Evolutionary conservation across 1,140 invertebrate species (phyloP).

Genomic region (Antheraea mylitta): DNA sequence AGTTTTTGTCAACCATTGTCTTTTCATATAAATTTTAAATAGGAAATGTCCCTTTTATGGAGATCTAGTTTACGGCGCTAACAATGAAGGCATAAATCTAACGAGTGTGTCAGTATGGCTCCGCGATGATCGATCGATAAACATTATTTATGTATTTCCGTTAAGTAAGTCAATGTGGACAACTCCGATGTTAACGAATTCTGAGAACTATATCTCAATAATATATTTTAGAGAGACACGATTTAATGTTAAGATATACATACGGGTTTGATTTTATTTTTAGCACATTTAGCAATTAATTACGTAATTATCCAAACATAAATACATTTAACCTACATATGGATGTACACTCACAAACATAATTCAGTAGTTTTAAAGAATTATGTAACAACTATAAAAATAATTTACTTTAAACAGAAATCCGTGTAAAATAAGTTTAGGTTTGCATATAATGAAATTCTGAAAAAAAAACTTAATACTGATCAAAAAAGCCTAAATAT

Average conservation of each 20-base stretch:
- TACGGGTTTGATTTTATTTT: too few species aligned
- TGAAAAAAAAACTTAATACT: too few species aligned
- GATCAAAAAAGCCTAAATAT: too few species aligned
- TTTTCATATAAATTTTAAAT: slow-evolving; percentile 78
- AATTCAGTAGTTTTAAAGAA: too few species aligned
- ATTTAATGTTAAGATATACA: background rate
- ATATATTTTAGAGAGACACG: background rate
- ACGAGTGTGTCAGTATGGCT: slow-evolving; percentile 51
- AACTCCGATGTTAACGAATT: slow-evolving; percentile 42
- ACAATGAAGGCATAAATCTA: slow-evolving; percentile 76
- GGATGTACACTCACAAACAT: too few species aligned
- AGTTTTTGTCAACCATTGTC: slow-evolving; percentile 77
- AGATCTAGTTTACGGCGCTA: slow-evolving; percentile 76
- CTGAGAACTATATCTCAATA: slow-evolving; percentile 8
- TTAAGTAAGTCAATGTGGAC: slow-evolving; percentile 35
- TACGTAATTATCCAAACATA: too few species aligned
- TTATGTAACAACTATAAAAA: too few species aligned
- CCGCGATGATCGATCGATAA: slow-evolving; percentile 75
- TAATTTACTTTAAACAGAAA: too few species aligned
- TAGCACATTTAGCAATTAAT: too few species aligned
- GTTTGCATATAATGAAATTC: too few species aligned
- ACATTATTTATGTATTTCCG: slow-evolving; percentile 77
- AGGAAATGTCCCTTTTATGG: slow-evolving; percentile 78
- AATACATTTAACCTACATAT: too few species aligned
- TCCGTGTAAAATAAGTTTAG: too few species aligned